Base-by-base conservation (phyloP, 2,888 invertebrate species). In the Dynastes hyllus region DNA sequence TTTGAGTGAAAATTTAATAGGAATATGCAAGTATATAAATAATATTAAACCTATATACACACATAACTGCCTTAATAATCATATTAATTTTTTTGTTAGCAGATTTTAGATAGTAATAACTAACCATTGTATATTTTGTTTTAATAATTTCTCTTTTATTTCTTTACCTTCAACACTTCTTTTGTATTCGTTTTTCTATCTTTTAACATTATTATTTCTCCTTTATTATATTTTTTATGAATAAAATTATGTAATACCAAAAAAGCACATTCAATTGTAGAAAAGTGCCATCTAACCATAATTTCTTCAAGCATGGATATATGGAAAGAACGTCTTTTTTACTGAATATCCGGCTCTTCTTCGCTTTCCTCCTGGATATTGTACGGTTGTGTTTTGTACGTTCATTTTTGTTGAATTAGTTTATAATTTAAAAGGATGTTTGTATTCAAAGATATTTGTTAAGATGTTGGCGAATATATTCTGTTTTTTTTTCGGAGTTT, bases 381-480 rank as follows among this genome's bases (percentile, higher is more conserved):
- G 45, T 40, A 61, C 40, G 71, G 71, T 71, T 71, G 71, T 71
- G 71, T 58, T 71, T 71, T 71, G 16, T 58, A 71, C 22, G 37
- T 75, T 61, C 73, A 75, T 50, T 75, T 61, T 75, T 75, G 45
- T 61, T 75, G 55, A 66, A 50, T 69, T 77, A 69, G 27, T 67
- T 61, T 61, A 45, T 75, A 63, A 75, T 75, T 75, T 58, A 75
- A 22, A n/a, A 45, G n/a, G 58, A 77, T 67, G 77, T 58, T 69
- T 77, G 76, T 65, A 65, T 76, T 65, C 13, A 77, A 29, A 77
- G 40, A 22, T 77, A 55, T 55, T 77, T 77, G 77, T 77, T 77
- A 77, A 58, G 66, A 77, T 69, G 69, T 58, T 67, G 40, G 77
- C 67, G 77, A 58, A 77, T 77, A 58, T 66, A 77, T 77, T 13